Conservation (phyloP, 2,797 vertebrate species). For the Chloroceryle inda region DNA sequence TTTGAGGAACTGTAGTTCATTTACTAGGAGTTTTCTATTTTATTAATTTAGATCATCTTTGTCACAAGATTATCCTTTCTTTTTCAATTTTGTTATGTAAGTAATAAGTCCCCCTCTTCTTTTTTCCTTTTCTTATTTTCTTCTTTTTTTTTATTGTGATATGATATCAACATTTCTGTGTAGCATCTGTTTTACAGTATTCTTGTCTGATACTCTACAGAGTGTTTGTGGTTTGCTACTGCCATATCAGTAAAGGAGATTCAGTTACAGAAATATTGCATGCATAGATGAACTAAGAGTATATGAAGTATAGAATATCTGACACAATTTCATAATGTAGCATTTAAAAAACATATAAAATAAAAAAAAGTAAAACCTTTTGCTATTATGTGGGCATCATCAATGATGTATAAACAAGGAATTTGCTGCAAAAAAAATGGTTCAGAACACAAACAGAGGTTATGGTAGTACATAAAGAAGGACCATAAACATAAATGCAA, state of each 20-base stretch:
- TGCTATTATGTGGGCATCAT: not conserved
- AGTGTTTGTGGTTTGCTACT: not conserved
- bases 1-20: not conserved
- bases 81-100: not conserved
- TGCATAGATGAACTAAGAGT: not conserved
- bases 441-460: not conserved
- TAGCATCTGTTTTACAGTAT: not conserved
- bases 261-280: not conserved
- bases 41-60: not conserved
- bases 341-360: not conserved
- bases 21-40: not conserved
- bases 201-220: not conserved
- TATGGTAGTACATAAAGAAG: not conserved
- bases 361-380: not conserved
- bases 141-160: not conserved
- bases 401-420: not conserved
- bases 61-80: not conserved
- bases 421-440: not conserved
- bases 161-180: not conserved
- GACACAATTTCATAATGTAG: not conserved
- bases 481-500: not conserved
- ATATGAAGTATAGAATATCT: not conserved
- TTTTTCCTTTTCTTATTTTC: not conserved
- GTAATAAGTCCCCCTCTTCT: not conserved
- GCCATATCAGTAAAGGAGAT: not conserved